Percentiles rank a stretch among this genome's conserved stretches.
Conservation (phyloP, 2,888 invertebrate species). For the Aspidiotus destructor region DNA sequence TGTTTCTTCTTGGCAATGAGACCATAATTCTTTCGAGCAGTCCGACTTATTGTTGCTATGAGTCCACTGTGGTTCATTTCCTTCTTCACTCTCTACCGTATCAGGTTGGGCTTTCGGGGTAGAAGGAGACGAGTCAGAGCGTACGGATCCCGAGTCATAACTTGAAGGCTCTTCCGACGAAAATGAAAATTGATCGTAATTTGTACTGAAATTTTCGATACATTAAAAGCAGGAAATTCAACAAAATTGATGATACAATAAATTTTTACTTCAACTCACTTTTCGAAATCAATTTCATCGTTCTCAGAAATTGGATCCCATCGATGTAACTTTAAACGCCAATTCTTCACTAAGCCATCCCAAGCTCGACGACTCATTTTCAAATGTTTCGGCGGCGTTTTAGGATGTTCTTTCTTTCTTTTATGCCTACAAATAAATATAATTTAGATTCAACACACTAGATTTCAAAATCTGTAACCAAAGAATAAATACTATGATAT, state of each 20-base stretch:
- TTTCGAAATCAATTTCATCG: slow-evolving; percentile 31
- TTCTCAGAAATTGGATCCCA: slow-evolving; percentile 51
- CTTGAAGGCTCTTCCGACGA: slow-evolving; percentile 20
- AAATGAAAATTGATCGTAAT: slow-evolving; percentile 24
- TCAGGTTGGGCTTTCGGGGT: slow-evolving; percentile 4
- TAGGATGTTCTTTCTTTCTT: slow-evolving; percentile 65
- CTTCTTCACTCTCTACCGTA: slow-evolving; percentile 7
- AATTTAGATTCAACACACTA: not conserved
- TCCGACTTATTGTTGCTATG: slow-evolving; percentile 1
- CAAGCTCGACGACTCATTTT: slow-evolving; percentile 88
- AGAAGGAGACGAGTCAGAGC: slow-evolving; percentile 25
- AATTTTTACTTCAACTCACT: not conserved
- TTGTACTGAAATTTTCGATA: slow-evolving; percentile 7
- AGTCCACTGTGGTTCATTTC: not conserved
- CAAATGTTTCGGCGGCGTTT: slow-evolving; percentile 75
- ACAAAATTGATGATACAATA: not conserved
- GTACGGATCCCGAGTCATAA: slow-evolving; percentile 23
- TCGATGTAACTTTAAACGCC: slow-evolving; percentile 74
- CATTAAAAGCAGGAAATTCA: not conserved
- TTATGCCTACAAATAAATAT: slow-evolving; percentile 40
- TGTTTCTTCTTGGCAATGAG: slow-evolving; percentile 1
- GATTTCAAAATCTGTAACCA: not conserved
- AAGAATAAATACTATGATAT: not conserved
- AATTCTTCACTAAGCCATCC: slow-evolving; percentile 78
- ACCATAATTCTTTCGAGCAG: slow-evolving; percentile 17